Evolutionary conservation across 2,888 invertebrate species (phyloP), one percentile per base, ranked within the genome.

Genomic region (Drosophila diplacantha): DNA sequence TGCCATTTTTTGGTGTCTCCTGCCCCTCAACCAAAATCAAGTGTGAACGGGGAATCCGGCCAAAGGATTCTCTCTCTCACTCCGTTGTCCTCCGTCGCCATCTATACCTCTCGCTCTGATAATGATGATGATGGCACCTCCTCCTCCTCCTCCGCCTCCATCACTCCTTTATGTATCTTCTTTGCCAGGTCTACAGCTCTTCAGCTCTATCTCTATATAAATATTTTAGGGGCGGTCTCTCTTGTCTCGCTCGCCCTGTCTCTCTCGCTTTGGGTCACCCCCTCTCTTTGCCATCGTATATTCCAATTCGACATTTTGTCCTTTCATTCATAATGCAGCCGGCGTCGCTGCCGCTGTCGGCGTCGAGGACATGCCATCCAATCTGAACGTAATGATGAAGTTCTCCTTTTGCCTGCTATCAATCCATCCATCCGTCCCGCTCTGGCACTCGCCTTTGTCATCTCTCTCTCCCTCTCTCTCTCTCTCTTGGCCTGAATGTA

Each of bases 261-360:
- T 32, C 49, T 26, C 39, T 53, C 43, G 54, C 38, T 32, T 9
- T 18, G 9, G 2, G 22, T 22, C 26, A 16, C 41, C 26, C 41
- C 26, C 41, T 41, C 24, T 41, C 16, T 50, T 57, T 56, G 37
- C 51, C 58, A 60, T 71, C 68, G 57, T 81, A 80, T 84, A 81
- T 84, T 84, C 85, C 84, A 83, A 85, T 85, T 86, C 86, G 87
- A 86, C 85, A 86, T 86, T 86, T 86, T 86, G 83, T 86, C 72
- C 75, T 61, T 73, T 64, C 73, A 74, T 82, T 84, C 78, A 81
- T 82, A 82, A 78, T 73, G 78, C 81, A 68, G 73, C 66, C 56
- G 62, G 47, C 55, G 80, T 57, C 64, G 64, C 70, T 11, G 70
- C 7, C 37, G 34, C 26, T 14, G 66, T 20, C 22, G 38, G 9